Percentiles rank a stretch among this genome's conserved stretches.
These are phyloP conservation scores for Cyrtonyx montezumae DNA, from an alignment of 2,113 vertebrate species.

Conservation along the genomic window DNA sequence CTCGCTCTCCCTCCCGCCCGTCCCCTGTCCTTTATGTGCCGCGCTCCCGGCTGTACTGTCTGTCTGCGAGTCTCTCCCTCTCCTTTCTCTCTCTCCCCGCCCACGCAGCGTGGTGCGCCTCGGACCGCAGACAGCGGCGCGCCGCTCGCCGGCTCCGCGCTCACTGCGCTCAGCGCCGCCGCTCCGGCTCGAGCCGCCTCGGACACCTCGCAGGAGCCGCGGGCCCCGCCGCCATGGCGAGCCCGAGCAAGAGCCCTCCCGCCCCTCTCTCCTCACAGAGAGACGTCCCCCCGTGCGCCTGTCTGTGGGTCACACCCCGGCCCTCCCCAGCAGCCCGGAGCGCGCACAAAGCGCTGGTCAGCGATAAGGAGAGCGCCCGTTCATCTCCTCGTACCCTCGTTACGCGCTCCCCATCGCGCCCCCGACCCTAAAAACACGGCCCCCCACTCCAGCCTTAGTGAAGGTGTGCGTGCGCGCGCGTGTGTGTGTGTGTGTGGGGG, in stretches of 20 bases:
- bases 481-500: no score
- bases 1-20: background rate
- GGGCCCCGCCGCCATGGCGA: background rate
- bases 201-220: rapidly evolving
- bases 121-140: conserved; percentile 12
- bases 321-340: background rate
- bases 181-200: background rate
- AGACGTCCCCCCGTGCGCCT: rapidly evolving
- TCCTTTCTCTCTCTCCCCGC: conserved; percentile 45
- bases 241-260: no score
- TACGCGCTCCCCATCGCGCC: background rate
- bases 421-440: background rate
- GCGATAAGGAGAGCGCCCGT: background rate
- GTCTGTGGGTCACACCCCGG: background rate
- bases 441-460: background rate
- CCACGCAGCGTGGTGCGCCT: conserved; percentile 53
- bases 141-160: conserved; percentile 13
- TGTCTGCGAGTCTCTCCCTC: background rate
- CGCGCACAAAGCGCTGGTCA: conserved; percentile 49
- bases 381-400: background rate
- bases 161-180: background rate
- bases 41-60: background rate
- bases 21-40: background rate
- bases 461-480: background rate
- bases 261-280: background rate